phyloP scores from a whole-genome alignment of 2,797 vertebrate species.

The Ceryle rudis region DNA sequence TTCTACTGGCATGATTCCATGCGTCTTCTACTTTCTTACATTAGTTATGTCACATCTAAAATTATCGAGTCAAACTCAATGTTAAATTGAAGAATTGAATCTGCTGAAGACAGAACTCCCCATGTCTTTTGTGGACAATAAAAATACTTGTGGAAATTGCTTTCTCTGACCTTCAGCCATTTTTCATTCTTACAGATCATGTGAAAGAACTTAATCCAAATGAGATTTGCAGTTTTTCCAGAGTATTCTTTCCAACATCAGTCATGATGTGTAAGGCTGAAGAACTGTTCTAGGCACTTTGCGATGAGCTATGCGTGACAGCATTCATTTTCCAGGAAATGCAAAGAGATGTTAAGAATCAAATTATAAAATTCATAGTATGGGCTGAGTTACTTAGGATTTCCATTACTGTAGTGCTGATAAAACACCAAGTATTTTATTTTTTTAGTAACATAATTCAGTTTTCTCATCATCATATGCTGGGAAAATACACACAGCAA shows the following conservation, averaged over 20 bases:
- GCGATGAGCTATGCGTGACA: accelerated
- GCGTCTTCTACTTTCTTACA: background rate
- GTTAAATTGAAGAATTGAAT: constrained; percentile 2
- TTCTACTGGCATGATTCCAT: background rate
- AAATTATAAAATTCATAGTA: background rate
- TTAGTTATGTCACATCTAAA: background rate
- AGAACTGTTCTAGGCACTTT: background rate
- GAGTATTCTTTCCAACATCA: background rate
- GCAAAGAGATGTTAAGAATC: background rate
- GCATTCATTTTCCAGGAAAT: background rate
- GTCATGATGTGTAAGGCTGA: background rate
- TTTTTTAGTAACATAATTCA: background rate
- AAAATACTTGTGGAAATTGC: constrained; percentile 16
- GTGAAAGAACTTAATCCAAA: constrained; percentile 31
- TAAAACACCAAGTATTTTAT: background rate
- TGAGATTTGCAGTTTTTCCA: constrained; percentile 12
- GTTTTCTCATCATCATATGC: background rate
- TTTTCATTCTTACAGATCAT: background rate
- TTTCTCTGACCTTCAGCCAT: constrained; percentile 13
- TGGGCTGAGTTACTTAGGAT: background rate
- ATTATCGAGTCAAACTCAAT: background rate
- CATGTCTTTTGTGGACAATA: background rate
- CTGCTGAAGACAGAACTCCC: background rate
- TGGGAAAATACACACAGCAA: background rate
- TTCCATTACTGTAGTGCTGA: background rate